These are phyloP conservation scores for Hydropotes inermis DNA, from an alignment of 2,113 vertebrate species.

Conservation along the genomic window DNA sequence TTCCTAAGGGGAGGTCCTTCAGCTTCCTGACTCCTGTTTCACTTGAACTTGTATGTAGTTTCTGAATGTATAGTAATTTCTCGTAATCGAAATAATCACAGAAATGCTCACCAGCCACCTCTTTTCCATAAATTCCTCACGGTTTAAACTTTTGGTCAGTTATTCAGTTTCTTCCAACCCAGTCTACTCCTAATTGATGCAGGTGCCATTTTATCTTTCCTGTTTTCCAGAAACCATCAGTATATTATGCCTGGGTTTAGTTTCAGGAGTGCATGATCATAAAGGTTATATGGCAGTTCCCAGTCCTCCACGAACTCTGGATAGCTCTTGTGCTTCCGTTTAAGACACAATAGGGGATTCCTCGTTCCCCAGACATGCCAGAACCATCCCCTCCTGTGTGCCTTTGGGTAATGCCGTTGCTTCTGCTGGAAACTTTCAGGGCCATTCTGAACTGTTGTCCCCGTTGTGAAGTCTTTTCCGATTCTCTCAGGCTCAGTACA, in stretches of 20 bases:
- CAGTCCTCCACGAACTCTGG: neutral
- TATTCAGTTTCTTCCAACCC: neutral
- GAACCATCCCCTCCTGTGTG: neutral
- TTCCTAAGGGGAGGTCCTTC: neutral
- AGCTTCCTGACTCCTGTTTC: neutral
- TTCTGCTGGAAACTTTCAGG: neutral
- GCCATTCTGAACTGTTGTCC: neutral
- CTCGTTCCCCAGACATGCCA: fast-evolving
- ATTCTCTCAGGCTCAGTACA: neutral
- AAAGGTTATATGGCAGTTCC: neutral
- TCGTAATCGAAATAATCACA: neutral
- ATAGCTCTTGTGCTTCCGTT: neutral
- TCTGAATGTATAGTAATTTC: neutral
- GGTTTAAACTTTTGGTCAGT: neutral
- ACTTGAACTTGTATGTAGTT: neutral
- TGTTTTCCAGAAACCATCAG: neutral
- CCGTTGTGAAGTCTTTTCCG: neutral
- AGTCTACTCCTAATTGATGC: neutral
- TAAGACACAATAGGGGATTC: neutral
- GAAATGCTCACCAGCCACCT: neutral
- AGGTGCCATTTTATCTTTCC: neutral
- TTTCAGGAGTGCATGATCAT: neutral
- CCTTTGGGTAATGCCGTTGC: neutral
- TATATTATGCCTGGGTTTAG: neutral
- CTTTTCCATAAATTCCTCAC: neutral